Evolutionary conservation across 2,797 vertebrate genomes (phyloP), one percentile per base, ranked within the genome.

Genomic region (Takifugu ocellatus): DNA sequence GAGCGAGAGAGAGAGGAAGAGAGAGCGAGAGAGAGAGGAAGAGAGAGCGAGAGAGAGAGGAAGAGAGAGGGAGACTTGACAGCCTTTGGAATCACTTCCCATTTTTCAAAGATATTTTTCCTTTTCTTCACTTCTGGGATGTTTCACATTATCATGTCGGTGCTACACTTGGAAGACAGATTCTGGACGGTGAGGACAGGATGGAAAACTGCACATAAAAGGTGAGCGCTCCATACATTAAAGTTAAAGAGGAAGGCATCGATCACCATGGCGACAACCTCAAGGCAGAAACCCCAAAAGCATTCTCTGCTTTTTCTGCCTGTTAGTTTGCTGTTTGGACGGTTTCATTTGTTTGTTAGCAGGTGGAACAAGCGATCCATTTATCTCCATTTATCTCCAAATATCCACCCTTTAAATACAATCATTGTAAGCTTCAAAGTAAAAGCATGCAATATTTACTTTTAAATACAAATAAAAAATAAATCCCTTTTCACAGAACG

Each of bases 61-160:
- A 5, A 16, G 43, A 25, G 48, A 43, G 55, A 33, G 61, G 12
- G 33, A 50, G 17, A 53, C 59, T 62, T 78, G 77, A 74, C 66
- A 76, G 61, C 31, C 6, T 54, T 25, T 59, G 17, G 50, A 68
- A 74, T 77, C 66, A 82, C 69, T 85, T 78, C 79, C 68, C 66
- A 69, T 82, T 81, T 75, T 58, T 61, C 31, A 65, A 75, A 82
- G 71, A 71, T 75, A 51, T 58, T 74, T 82, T 82, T 67, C 58
- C 21, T 54, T 24, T 39, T 76, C 70, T 66, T 51, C 50, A 64
- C n/a, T 55, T 67, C 15, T 10, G 65, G 57, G 39, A 57, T 25
- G 61, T 68, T 74, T 61, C 46, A 42, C 25, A 29, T 72, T 68
- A 72, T 81, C 56, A 54, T 74, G 52, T 77, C 39, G 25, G 7